Evolutionary conservation across 2,797 vertebrate species (phyloP), one percentile per base, ranked within the genome.

Genomic region (Brachyrhaphis roseni): DNA sequence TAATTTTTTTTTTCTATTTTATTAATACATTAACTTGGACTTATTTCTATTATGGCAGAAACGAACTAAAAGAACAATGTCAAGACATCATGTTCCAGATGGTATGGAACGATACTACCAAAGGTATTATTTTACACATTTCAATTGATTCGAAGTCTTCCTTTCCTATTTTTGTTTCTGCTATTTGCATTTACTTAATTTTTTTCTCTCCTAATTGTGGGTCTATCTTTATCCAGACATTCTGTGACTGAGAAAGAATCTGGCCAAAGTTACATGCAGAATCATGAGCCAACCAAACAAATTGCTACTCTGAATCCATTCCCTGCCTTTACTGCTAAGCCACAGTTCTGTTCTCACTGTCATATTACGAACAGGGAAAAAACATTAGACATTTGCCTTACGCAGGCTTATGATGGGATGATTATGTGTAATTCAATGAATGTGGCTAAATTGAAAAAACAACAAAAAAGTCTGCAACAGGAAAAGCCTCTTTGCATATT

Each of bases 21-120:
- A 45, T 71, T 15, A 8, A 45, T 46, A 43, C 15, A 28, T 72
- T 45, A 26, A 43, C n/a, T 72, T 72, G 6, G 12, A 39, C 70
- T 53, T 51, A 12, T 85, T 86, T 6, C 78, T n/a, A 83, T 81
- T 79, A 39, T 93, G 92, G 89, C 91, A 99, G 97, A 99, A 98
- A 95, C 94, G 97, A 89, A 98, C 96, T 91, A 99, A 98, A 95
- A 97, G 95, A 94, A 98, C 96, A 66, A 93, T 98, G 91, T 96
- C 90, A 81, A 97, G 96, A 77, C 97, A 98, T 93, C 97, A 98
- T 76, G 92, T 95, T 77, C 92, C 95, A 62, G 97, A 98, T 83
- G 96, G 96, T 64, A 94, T 96, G 75, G 97, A 97, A 94, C 93
- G 80, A 92, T 96, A 98, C 91, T 99, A 98, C 91, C 95, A 96